Percentiles rank a stretch among this genome's conserved stretches.
Conservation (phyloP, 1,140 invertebrate species). For the Drosophila equinoxialis region DNA sequence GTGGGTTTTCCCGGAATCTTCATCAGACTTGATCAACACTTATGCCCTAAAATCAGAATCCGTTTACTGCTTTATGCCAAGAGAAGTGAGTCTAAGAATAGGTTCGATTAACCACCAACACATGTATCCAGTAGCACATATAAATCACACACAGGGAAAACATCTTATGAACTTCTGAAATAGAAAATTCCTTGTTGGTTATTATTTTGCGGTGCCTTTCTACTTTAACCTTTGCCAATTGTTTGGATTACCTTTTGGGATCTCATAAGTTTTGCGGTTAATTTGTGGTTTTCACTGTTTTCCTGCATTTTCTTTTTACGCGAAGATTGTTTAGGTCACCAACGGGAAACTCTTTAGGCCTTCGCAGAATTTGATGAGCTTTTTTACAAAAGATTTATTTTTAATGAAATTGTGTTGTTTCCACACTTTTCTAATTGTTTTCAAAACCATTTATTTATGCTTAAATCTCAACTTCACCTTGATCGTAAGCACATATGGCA, state of each 20-base stretch:
- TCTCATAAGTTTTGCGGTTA: conserved; percentile 23
- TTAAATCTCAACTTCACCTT: conserved; percentile 50
- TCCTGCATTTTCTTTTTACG: conserved; percentile 33
- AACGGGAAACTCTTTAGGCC: conserved; percentile 24
- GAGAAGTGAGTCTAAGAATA: not conserved
- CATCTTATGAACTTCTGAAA: not conserved
- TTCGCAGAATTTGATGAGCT: not conserved
- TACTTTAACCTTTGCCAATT: conserved; percentile 52
- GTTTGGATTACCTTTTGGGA: conserved; percentile 19
- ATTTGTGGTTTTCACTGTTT: conserved; percentile 22
- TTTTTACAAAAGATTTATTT: conserved; percentile 7
- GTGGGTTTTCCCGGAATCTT: no score
- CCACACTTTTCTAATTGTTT: not conserved
- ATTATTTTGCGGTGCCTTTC: conserved; percentile 34
- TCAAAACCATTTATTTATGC: conserved; percentile 10
- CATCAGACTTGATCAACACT: no score
- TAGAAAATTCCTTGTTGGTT: not conserved
- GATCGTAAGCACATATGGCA: conserved; percentile 45
- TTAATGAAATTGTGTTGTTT: not conserved
- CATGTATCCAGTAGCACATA: not conserved
- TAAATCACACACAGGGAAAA: not conserved
- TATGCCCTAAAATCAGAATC: no score
- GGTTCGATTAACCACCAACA: not conserved
- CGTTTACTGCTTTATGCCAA: no score
- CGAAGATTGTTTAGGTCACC: conserved; percentile 35